Conservation (phyloP, 1,140 invertebrate species). For the Atta texana region DNA sequence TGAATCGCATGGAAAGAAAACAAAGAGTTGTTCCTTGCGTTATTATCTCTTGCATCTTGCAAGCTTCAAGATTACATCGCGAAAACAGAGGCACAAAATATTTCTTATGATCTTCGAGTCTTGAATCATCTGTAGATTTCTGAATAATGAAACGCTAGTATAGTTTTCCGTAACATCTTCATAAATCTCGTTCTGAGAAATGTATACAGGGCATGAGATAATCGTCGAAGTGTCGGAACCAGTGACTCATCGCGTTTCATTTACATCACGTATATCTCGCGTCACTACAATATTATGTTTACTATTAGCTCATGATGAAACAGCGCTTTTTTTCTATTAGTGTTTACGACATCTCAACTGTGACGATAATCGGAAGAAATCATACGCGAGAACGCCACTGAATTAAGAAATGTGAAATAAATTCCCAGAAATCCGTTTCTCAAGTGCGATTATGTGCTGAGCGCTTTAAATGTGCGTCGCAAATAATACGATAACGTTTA, state of each 20-base stretch:
- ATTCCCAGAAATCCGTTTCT: constrained; percentile 2
- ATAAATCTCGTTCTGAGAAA: constrained; percentile 6
- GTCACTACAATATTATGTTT: constrained; percentile 36
- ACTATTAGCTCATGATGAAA: constrained; percentile 38
- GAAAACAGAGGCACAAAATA: neutral
- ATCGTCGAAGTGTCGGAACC: constrained; percentile 5
- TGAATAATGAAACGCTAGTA: neutral
- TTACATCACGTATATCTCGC: constrained; percentile 29
- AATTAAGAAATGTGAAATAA: constrained; percentile 44
- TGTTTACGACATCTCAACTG: constrained; percentile 1
- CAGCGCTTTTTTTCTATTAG: constrained; percentile 31
- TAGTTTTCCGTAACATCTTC: neutral
- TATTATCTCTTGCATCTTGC: neutral
- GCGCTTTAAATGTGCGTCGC: neutral
- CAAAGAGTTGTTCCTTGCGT: constrained; percentile 9
- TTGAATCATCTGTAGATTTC: neutral
- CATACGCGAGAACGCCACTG: neutral
- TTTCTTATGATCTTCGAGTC: neutral
- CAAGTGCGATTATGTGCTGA: neutral
- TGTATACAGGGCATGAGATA: neutral
- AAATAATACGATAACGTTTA: constrained; percentile 12
- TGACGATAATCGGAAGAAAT: constrained; percentile 43
- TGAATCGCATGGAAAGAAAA: constrained; percentile 31
- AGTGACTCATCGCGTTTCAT: constrained; percentile 37
- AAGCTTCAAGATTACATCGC: neutral